These are phyloP conservation scores for Poeciliopsis turrubarensis DNA, from an alignment of 2,113 vertebrate species.

Conservation along the genomic window DNA sequence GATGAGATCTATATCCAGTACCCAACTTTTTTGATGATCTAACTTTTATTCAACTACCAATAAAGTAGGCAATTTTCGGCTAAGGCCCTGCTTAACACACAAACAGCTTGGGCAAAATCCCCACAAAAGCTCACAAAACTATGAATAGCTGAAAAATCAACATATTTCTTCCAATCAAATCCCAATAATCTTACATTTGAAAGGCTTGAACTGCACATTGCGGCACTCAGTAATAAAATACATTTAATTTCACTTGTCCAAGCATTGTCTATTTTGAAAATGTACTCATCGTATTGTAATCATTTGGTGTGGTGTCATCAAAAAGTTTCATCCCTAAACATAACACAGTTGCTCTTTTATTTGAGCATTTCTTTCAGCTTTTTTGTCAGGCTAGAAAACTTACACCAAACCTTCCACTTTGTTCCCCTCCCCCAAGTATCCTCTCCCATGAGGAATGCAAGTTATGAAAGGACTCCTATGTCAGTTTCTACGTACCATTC, in stretches of 20 bases:
- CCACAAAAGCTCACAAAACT: too few species aligned
- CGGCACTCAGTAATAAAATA: too few species aligned
- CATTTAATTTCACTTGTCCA: too few species aligned
- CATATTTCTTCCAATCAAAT: too few species aligned
- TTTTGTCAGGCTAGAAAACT: constrained; percentile 22
- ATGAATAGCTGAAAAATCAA: too few species aligned
- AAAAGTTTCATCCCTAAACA: not conserved
- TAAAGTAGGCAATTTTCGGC: too few species aligned
- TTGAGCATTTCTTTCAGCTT: constrained; percentile 7
- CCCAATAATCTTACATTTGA: too few species aligned
- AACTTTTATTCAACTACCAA: too few species aligned
- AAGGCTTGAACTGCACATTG: too few species aligned
- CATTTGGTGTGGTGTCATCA: too few species aligned
- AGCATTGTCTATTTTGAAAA: not conserved
- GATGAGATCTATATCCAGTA: not conserved
- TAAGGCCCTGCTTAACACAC: too few species aligned
- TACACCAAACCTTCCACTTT: constrained; percentile 33
- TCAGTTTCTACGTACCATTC: constrained; percentile 65
- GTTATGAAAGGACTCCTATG: constrained; percentile 75
- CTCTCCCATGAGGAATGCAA: constrained; percentile 67
- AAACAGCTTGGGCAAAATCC: too few species aligned
- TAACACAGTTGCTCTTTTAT: not conserved
- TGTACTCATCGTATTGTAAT: not conserved
- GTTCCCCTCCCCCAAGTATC: constrained; percentile 64
- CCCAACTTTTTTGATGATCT: not conserved